Percentiles rank a stretch among this genome's conserved stretches.
Evolutionary conservation across 2,113 vertebrate species (phyloP).

Genomic region (Pomatorhinus ruficollis): DNA sequence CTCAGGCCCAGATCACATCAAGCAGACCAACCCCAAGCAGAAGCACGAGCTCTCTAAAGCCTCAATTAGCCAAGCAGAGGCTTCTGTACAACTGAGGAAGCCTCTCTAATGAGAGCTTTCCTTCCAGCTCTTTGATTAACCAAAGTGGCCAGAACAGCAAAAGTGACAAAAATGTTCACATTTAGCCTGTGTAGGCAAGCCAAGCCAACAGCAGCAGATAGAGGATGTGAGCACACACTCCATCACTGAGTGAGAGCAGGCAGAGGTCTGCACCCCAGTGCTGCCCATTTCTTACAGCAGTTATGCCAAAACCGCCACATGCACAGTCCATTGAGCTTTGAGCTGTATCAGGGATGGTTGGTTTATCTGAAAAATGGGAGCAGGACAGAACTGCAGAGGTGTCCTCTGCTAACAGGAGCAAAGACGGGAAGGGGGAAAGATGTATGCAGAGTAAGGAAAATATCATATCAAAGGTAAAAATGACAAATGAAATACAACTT

Average conservation of each 20-base stretch:
- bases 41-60: neutral
- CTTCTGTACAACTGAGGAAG: neutral
- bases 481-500: neutral
- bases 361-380: slow-evolving; percentile 73
- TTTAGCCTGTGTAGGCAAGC: neutral
- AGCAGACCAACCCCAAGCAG: neutral
- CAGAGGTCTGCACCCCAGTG: neutral
- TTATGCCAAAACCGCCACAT: slow-evolving; percentile 15
- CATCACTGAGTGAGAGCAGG: neutral
- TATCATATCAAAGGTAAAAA: neutral
- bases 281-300: slow-evolving; percentile 8
- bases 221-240: neutral
- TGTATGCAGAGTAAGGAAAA: neutral
- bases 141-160: neutral
- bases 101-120: slow-evolving; percentile 39
- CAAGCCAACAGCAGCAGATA: neutral
- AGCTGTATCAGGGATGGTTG: slow-evolving; percentile 71
- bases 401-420: slow-evolving; percentile 69
- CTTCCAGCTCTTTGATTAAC: slow-evolving; percentile 28
- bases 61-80: neutral
- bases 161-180: neutral
- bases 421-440: slow-evolving; percentile 6
- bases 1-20: slow-evolving; percentile 10
- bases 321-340: slow-evolving; percentile 45
- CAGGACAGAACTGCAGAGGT: slow-evolving; percentile 72